Evolutionary conservation across 2,888 invertebrate genomes (phyloP).

Genomic region (Nemotelus nigrinus): DNA sequence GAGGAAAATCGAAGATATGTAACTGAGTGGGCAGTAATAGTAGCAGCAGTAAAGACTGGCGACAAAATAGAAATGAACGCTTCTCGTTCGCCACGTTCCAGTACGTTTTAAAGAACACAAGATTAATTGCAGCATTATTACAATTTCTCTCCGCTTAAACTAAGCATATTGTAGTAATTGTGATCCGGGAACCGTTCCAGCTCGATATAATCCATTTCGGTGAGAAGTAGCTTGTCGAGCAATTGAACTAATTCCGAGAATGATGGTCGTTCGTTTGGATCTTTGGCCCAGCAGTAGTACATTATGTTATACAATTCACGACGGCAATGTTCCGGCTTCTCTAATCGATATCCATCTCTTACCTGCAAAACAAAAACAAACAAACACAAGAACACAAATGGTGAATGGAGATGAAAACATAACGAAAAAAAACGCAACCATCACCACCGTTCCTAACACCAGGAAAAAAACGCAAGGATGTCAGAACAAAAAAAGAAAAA

Average conservation of each 20-base stretch:
- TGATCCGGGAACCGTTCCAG: constrained; percentile 92
- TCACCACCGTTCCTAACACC: background rate
- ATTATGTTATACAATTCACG: constrained; percentile 93
- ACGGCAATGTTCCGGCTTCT: constrained; percentile 93
- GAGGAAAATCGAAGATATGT: background rate
- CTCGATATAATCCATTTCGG: constrained; percentile 94
- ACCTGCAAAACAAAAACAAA: constrained; percentile 68
- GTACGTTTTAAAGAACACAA: background rate
- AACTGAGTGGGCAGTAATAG: too few relatives aligned
- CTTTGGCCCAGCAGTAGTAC: constrained; percentile 95
- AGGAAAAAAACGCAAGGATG: background rate
- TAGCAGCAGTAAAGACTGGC: background rate
- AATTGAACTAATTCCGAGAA: constrained; percentile 84
- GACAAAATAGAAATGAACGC: background rate
- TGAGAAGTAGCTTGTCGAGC: constrained; percentile 84
- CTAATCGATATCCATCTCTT: constrained; percentile 87
- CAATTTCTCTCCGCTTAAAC: constrained; percentile 85
- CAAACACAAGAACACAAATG: constrained; percentile 51
- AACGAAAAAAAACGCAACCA: constrained; percentile 21
- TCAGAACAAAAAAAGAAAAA: background rate
- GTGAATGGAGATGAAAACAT: constrained; percentile 26
- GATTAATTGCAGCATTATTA: constrained; percentile 57
- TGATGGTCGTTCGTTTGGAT: constrained; percentile 82
- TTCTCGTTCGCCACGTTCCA: too few relatives aligned
- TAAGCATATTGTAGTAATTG: constrained; percentile 88